Base-by-base conservation (phyloP, 2,888 invertebrate species). In the Metellina segmentata region DNA sequence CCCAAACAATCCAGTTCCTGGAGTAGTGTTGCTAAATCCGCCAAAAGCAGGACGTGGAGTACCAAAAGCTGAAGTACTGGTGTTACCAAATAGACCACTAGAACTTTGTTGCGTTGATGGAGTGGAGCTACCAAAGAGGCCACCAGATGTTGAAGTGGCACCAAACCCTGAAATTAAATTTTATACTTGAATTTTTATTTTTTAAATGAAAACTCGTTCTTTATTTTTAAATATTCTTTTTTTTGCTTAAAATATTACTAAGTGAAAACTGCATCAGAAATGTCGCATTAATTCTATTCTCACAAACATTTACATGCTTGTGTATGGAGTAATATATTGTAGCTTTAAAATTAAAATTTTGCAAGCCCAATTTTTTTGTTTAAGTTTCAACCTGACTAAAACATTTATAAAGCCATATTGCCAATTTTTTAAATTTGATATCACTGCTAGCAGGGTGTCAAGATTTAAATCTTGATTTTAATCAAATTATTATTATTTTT, bases 1-100 rank as follows among this genome's bases (percentile, higher is more conserved):
- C 7, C 95, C 96, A 94, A 96, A 96, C 72, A 95, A 92, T 8
- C 95, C 95, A 70, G 92, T 71, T 49, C 92, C 91, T 52, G 92
- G 70, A 49, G 93, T 81, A 48, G 93, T 83, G 16, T 75, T 83
- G 19, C 90, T 91, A 86, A 93, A 93, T 11, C 93, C 93, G 20
- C 94, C 93, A 93, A 93, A 93, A 13, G 92, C 51, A 52, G 92
- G 92, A 5, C 92, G 72, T 34, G 93, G 93, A 49, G 92, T 88
- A 9, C 93, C 89, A 93, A 94, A 91, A 72, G 93, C 92, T 69
- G 92, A 81, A 20, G 93, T 78, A 48, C 83, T 82, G 13, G 88
- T 93, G n/a, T 85, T 86, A 9, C 94, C 94, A 88, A 94, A 94
- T n/a, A 93, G 81, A 6, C 93, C 93, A 8, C 93, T 88, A 52